Base-by-base conservation (phyloP, 2,797 vertebrate species). In the Champsocephalus gunnari region DNA sequence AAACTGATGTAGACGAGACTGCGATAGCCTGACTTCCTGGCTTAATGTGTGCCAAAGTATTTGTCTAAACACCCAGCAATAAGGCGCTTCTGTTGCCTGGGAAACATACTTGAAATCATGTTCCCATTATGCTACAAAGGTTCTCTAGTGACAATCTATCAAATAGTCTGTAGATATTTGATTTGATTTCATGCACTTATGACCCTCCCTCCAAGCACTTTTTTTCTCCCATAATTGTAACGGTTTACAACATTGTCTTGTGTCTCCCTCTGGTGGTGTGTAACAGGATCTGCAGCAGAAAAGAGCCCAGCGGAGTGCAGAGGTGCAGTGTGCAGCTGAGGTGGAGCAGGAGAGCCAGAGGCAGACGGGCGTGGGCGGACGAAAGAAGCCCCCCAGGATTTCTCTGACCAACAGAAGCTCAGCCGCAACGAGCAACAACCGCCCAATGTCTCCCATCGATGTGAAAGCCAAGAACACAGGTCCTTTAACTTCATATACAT, bases 241-340 rank as follows among this genome's bases (percentile, higher is more conserved):
- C 13, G 10, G 2, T 16, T 12, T 24, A 0, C 14, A 43, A 11
- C 32, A 4, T 13, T 12, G n/a, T 47, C 1, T 1, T 19, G 0
- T 41, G 59, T 72, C 54, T 70, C 85, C 76, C 79, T 10, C 84
- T 89, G 75, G 50, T 78, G 73, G 62, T 7, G 12, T 19, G 47
- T 0, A 9, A 0, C 77, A 99, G 98, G 97, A 99, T 70, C 93
- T 99, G 86, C 96, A 97, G 71, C 96, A 97, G 89, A 97, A 96
- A 82, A 93, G 85, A 72, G 91, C 94, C 3, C 95, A 94, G 81
- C 95, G 92, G 21, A 89, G 87, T 2, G 66, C 43, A 0, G 93
- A 93, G 0, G n/a, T 61, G 0, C 93, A 94, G 55, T 73, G 3
- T 3, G 75, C 77, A 0, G 88, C 75, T 0, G 93, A 91, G 60